Percentiles rank a stretch among this genome's conserved stretches.
phyloP scores from a whole-genome alignment of 2,113 vertebrate genomes.

The Microcebus murinus region DNA sequence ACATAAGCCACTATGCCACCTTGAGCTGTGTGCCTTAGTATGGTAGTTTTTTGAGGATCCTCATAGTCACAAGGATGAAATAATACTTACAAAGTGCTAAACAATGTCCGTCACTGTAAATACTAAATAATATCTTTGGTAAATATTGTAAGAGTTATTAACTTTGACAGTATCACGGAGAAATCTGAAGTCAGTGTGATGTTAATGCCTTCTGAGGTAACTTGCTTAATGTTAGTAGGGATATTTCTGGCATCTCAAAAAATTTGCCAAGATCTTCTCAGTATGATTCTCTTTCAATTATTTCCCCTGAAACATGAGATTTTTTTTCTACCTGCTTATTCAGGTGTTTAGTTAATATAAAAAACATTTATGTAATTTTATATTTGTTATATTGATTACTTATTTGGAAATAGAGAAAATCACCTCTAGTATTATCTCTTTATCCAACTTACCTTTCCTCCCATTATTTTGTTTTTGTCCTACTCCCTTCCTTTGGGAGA shows the following conservation, averaged over 20 bases:
- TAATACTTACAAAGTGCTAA: not conserved
- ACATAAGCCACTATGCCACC: not conserved
- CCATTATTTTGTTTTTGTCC: constrained; percentile 19
- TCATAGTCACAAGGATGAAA: not conserved
- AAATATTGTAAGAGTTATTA: not conserved
- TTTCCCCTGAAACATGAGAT: not conserved
- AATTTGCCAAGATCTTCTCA: not conserved
- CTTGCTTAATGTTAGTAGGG: not conserved
- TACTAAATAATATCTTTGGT: not conserved
- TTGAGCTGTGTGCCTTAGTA: not conserved
- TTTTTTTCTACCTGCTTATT: not conserved
- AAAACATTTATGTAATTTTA: not conserved
- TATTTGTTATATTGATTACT: not conserved
- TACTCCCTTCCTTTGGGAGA: not conserved
- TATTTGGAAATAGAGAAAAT: not conserved
- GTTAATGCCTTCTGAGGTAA: not conserved
- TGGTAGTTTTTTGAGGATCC: not conserved
- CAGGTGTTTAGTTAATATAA: not conserved
- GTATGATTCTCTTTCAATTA: not conserved
- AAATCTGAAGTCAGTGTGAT: not conserved
- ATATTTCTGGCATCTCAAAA: not conserved
- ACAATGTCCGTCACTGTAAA: not conserved
- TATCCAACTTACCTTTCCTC: not conserved
- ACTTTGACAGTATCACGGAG: not conserved
- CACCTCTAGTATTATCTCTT: not conserved